Evolutionary conservation across 2,113 vertebrate species (phyloP).

Genomic region (Maccullochella peelii): DNA sequence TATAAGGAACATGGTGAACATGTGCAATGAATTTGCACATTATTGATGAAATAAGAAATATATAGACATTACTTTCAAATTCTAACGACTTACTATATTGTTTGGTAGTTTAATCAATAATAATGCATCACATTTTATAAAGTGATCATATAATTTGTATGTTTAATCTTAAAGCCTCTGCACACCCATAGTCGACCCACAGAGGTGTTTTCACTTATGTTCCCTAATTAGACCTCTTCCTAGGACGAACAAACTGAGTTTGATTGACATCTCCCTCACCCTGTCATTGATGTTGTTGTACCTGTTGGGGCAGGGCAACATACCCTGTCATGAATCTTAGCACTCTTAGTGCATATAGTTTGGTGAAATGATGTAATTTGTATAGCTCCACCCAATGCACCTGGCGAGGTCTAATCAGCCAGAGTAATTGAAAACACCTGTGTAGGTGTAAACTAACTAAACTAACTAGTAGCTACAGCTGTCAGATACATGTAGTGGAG

Average conservation of each 20-base stretch:
- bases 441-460: conserved; percentile 10
- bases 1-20: neutral
- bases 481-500: neutral
- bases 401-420: neutral
- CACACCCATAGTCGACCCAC: neutral
- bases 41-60: too few species aligned
- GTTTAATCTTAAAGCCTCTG: neutral
- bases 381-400: conserved; percentile 2
- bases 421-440: conserved; percentile 27
- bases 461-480: neutral
- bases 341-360: neutral
- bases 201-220: neutral
- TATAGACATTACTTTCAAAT: too few species aligned
- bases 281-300: neutral
- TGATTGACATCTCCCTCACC: neutral
- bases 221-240: neutral
- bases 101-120: neutral
- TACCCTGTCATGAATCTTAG: neutral
- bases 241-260: neutral
- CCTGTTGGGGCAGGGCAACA: neutral
- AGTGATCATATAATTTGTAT: neutral
- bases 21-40: too few species aligned
- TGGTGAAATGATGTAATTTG: neutral
- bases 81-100: neutral
- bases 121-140: neutral